phyloP scores from a whole-genome alignment of 2,797 vertebrate genomes.

The Prunella strophiata region DNA sequence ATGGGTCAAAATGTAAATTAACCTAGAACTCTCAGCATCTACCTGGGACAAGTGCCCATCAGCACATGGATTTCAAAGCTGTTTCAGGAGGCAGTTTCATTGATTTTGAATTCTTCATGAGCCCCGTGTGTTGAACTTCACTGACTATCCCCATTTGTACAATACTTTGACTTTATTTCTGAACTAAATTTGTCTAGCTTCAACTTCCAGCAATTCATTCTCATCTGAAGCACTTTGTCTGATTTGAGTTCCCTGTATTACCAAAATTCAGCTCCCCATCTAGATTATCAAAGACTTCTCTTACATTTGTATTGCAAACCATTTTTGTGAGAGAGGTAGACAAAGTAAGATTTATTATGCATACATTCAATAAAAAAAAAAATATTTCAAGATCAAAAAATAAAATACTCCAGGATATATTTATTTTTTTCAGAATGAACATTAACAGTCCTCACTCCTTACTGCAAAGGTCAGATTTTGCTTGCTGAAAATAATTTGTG shows the following conservation, averaged over 20 bases:
- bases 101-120: neutral
- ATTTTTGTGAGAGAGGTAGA: neutral
- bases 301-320: neutral
- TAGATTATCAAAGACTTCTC: neutral
- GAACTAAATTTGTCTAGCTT: neutral
- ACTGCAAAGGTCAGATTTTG: neutral
- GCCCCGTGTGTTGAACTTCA: neutral
- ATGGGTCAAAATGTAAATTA: constrained; percentile 22
- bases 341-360: neutral
- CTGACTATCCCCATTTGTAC: neutral
- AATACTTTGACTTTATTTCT: neutral
- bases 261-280: neutral
- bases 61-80: neutral
- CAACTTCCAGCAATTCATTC: neutral
- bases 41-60: neutral
- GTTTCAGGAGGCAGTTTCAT: neutral
- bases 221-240: neutral
- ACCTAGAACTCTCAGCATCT: neutral
- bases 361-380: neutral
- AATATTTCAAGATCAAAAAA: neutral
- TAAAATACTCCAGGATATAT: neutral
- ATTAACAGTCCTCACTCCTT: neutral
- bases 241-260: neutral
- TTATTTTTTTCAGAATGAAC: neutral
- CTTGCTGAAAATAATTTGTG: neutral